Evolutionary conservation across 2,113 vertebrate species (phyloP).

Genomic region (Hemiscyllium ocellatum): DNA sequence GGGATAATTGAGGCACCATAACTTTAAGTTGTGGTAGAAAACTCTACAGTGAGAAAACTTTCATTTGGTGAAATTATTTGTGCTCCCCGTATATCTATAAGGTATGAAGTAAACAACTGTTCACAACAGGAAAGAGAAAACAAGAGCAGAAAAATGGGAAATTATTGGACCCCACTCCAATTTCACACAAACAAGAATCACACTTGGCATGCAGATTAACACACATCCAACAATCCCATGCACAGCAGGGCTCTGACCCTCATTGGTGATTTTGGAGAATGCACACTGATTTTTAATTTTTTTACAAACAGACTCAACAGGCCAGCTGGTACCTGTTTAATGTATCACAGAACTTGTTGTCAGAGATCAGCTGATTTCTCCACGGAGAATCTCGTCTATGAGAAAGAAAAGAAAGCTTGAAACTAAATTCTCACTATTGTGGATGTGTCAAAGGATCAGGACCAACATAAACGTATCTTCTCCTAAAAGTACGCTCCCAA

Average conservation of each 20-base stretch:
- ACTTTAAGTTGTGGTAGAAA: background rate
- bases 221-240: constrained; percentile 1
- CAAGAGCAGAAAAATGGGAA: background rate
- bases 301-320: constrained; percentile 55
- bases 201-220: constrained; percentile 19
- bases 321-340: constrained; percentile 74
- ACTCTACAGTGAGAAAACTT: background rate
- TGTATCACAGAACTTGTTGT: constrained; percentile 73
- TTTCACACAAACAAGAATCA: background rate
- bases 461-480: background rate
- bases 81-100: background rate
- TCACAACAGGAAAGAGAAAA: constrained; percentile 1
- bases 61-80: too few relatives aligned
- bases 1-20: background rate
- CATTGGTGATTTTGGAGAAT: constrained; percentile 51
- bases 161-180: background rate
- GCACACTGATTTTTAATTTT: constrained; percentile 44
- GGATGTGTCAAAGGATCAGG: background rate
- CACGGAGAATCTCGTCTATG: constrained; percentile 83
- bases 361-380: constrained; percentile 83
- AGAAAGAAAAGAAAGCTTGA: constrained; percentile 59
- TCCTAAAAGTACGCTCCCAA: background rate
- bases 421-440: background rate
- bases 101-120: background rate
- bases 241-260: constrained; percentile 45